Evolutionary conservation across 2,888 invertebrate species (phyloP).

Genomic region (Herminia tarsipennalis): DNA sequence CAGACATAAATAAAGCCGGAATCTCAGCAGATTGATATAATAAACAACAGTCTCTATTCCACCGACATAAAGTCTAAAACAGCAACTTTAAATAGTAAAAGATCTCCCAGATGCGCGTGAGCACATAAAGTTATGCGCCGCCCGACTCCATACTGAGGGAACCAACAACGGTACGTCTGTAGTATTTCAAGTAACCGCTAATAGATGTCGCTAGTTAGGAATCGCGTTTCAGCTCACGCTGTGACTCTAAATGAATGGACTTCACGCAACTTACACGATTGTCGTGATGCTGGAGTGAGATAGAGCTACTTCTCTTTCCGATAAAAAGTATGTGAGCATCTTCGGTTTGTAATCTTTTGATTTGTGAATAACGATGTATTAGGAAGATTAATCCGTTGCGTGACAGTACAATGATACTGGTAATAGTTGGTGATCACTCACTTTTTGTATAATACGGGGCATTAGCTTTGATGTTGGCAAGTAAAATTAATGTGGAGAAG

Average conservation of each 20-base stretch:
- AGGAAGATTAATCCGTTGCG: slow-evolving; percentile 50
- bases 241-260: slow-evolving; percentile 47
- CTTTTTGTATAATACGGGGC: slow-evolving; percentile 36
- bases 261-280: slow-evolving; percentile 24
- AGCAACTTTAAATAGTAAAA: slow-evolving; percentile 25
- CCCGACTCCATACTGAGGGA: slow-evolving; percentile 28
- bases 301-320: slow-evolving; percentile 28
- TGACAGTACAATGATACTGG: slow-evolving; percentile 49
- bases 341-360: slow-evolving; percentile 31
- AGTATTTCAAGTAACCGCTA: slow-evolving; percentile 48
- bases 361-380: slow-evolving; percentile 41
- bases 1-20: slow-evolving; percentile 75
- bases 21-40: slow-evolving; percentile 51
- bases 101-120: slow-evolving; percentile 67
- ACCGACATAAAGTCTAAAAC: slow-evolving; percentile 43
- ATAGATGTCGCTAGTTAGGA: slow-evolving; percentile 52
- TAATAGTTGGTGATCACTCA: slow-evolving; percentile 52
- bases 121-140: slow-evolving; percentile 57
- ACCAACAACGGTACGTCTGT: slow-evolving; percentile 47
- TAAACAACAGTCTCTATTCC: slow-evolving; percentile 45
- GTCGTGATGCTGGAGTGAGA: slow-evolving; percentile 45
- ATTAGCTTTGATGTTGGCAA: slow-evolving; percentile 29
- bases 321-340: slow-evolving; percentile 39
- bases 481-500: slow-evolving; percentile 29
- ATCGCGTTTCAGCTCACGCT: slow-evolving; percentile 46